Conservation (phyloP, 2,113 vertebrate genomes). For the Rhizomys pruinosus region DNA sequence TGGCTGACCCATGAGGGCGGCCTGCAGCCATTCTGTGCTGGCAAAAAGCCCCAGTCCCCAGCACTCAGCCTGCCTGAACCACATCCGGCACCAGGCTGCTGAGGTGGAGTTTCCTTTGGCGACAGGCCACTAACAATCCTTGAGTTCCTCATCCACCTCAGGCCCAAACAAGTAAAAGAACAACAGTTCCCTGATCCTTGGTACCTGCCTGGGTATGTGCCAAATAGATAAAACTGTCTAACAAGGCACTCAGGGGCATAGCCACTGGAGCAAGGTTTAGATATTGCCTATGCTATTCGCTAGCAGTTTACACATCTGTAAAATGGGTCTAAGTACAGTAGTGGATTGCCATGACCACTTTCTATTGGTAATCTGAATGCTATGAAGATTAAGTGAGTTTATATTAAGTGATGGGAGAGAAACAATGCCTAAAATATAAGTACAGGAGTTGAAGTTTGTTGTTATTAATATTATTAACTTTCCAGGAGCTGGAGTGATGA, state of each 20-base stretch:
- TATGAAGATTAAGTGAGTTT: background rate
- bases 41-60: background rate
- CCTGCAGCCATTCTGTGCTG: background rate
- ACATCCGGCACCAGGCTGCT: background rate
- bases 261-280: background rate
- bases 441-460: background rate
- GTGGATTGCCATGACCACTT: background rate
- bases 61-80: background rate
- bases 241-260: background rate
- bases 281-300: background rate
- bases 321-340: background rate
- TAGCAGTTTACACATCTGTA: constrained; percentile 9
- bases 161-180: constrained; percentile 22
- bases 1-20: background rate
- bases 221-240: background rate
- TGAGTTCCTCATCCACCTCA: background rate
- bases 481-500: too few relatives aligned
- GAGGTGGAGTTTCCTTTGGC: constrained; percentile 67
- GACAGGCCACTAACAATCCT: background rate
- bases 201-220: background rate
- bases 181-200: background rate
- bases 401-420: background rate
- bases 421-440: background rate
- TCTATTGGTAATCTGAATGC: background rate
- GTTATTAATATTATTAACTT: background rate